Percentiles rank a stretch among this genome's conserved stretches.
Evolutionary conservation across 2,113 vertebrate species (phyloP).

Genomic region (Epinephelus moara): DNA sequence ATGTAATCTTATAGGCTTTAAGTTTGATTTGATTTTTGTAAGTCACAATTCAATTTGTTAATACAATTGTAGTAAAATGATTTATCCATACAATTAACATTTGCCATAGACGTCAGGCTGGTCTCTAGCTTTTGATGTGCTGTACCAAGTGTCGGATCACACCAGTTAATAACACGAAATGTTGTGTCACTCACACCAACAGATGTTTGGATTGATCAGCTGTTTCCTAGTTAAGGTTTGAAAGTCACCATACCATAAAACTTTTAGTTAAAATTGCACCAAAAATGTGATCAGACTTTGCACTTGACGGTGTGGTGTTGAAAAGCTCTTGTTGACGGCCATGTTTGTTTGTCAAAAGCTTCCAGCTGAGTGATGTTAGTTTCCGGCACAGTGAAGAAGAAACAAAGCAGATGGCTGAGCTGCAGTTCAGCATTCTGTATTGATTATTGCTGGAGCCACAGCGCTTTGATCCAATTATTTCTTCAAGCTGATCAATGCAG

Average conservation of each 20-base stretch:
- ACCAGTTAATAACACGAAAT: not conserved
- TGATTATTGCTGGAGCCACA: not conserved
- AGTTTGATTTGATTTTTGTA: not conserved
- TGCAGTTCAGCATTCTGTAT: not conserved
- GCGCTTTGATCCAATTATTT: not conserved
- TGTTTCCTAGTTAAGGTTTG: not conserved
- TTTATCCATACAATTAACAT: not conserved
- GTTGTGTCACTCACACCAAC: not conserved
- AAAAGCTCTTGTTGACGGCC: not conserved
- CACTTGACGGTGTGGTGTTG: not conserved
- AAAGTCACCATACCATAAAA: not conserved
- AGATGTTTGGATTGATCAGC: slow-evolving; percentile 13
- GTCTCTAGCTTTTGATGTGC: not conserved
- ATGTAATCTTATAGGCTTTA: not conserved
- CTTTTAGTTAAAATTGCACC: not conserved
- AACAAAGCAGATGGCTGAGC: not conserved
- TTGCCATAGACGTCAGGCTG: not conserved
- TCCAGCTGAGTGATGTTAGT: not conserved
- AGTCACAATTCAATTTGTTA: not conserved
- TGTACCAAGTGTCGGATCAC: not conserved
- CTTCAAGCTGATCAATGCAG: not conserved
- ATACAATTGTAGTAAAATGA: not conserved
- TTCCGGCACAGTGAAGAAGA: not conserved
- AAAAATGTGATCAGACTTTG: not conserved
- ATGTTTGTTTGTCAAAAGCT: not conserved